These are phyloP conservation scores for Bemisia tabaci DNA, from an alignment of 1,140 invertebrate genomes.

Conservation along the genomic window DNA sequence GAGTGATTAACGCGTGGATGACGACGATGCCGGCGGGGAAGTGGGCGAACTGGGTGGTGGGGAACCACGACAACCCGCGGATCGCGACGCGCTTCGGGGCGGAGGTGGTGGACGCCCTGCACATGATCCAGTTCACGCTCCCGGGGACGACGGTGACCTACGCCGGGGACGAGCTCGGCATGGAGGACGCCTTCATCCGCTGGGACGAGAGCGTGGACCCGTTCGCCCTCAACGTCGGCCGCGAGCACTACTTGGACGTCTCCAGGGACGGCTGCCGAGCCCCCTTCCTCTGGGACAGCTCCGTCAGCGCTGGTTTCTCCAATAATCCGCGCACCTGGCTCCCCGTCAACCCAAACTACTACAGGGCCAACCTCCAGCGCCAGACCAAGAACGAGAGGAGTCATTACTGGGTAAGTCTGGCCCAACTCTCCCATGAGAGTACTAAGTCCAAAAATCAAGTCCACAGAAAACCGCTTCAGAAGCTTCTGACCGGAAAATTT, in stretches of 20 bases:
- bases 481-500: too few species aligned
- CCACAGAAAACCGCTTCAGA: too few species aligned
- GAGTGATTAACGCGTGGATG: slow-evolving; percentile 39
- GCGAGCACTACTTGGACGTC: slow-evolving; percentile 32
- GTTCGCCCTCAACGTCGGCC: slow-evolving; percentile 23
- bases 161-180: slow-evolving; percentile 65
- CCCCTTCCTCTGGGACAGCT: slow-evolving; percentile 58
- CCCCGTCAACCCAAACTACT: slow-evolving; percentile 40
- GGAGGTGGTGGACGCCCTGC: slow-evolving; percentile 50
- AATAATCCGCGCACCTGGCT: slow-evolving; percentile 45
- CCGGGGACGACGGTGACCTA: slow-evolving; percentile 61
- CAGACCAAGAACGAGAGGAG: slow-evolving; percentile 8
- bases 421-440: too few species aligned
- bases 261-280: slow-evolving; percentile 50
- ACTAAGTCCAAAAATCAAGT: too few species aligned
- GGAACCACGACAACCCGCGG: slow-evolving; percentile 59
- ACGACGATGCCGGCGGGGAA: slow-evolving; percentile 32
- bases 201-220: slow-evolving; percentile 38
- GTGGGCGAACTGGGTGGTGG: slow-evolving; percentile 46
- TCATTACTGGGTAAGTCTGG: too few species aligned
- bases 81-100: slow-evolving; percentile 47
- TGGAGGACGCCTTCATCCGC: slow-evolving; percentile 44
- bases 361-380: slow-evolving; percentile 33
- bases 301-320: slow-evolving; percentile 44
- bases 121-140: slow-evolving; percentile 55